Conservation (phyloP, 2,888 invertebrate genomes). For the Tholera decimalis region DNA sequence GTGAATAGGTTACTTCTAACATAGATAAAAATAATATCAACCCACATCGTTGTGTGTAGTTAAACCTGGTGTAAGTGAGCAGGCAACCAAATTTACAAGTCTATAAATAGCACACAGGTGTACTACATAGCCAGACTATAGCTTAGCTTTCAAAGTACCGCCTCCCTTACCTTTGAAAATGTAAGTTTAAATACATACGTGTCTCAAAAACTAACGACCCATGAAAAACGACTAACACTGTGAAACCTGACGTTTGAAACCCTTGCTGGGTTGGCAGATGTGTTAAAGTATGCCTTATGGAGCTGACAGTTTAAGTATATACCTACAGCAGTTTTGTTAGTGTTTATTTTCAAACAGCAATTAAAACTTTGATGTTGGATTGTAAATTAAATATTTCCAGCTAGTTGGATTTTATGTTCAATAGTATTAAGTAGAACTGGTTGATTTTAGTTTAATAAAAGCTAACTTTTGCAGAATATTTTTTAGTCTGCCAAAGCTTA, state of each 20-base stretch:
- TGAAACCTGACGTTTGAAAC: conserved; percentile 44
- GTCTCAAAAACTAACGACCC: conserved; percentile 54
- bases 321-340: neutral
- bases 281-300: conserved; percentile 11
- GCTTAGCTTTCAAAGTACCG: conserved; percentile 16
- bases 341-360: conserved; percentile 10
- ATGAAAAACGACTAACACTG: conserved; percentile 49
- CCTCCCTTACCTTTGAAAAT: conserved; percentile 22
- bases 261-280: conserved; percentile 28
- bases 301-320: neutral
- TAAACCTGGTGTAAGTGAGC: neutral
- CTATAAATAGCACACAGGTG: neutral
- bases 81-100: neutral
- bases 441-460: neutral
- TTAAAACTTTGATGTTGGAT: conserved; percentile 6
- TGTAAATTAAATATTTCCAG: conserved; percentile 1
- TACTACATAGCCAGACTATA: neutral
- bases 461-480: too few species aligned
- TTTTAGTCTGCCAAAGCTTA: too few species aligned
- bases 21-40: too few species aligned
- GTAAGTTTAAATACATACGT: conserved; percentile 41
- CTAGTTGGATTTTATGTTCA: too few species aligned
- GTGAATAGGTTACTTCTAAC: too few species aligned
- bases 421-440: neutral
- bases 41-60: too few species aligned